These are phyloP conservation scores for Sminthurides bifidus DNA, from an alignment of 1,140 invertebrate genomes.

Conservation along the genomic window DNA sequence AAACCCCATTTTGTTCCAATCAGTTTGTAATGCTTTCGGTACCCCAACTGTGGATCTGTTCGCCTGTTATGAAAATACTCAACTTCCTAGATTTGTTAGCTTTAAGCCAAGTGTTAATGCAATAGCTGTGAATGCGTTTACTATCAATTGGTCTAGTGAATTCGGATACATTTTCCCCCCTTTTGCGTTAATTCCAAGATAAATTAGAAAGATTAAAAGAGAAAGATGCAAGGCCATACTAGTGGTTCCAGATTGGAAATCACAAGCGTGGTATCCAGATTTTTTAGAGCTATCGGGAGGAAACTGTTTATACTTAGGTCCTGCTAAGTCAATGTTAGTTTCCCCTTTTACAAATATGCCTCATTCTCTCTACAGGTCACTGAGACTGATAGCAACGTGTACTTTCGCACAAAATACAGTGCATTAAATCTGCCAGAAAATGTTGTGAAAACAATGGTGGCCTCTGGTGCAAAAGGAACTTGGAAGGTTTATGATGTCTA, in stretches of 20 bases:
- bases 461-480: neutral
- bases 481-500: neutral
- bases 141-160: neutral
- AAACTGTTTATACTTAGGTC: neutral
- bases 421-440: neutral
- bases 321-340: neutral
- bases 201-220: neutral
- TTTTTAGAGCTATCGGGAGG: neutral
- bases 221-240: neutral
- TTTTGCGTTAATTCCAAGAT: neutral
- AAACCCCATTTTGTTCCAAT: neutral
- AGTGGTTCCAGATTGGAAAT: neutral
- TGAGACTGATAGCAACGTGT: neutral
- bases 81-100: conserved; percentile 2
- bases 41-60: neutral
- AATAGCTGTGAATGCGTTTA: conserved; percentile 3
- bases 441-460: neutral
- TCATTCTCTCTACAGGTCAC: neutral
- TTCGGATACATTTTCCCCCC: conserved; percentile 7
- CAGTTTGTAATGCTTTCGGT: neutral
- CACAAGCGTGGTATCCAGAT: neutral
- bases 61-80: neutral
- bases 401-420: neutral
- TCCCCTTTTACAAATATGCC: neutral
- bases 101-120: neutral